These are phyloP conservation scores for Ernsta delagoae DNA, from an alignment of 2,888 invertebrate genomes.

Conservation along the genomic window DNA sequence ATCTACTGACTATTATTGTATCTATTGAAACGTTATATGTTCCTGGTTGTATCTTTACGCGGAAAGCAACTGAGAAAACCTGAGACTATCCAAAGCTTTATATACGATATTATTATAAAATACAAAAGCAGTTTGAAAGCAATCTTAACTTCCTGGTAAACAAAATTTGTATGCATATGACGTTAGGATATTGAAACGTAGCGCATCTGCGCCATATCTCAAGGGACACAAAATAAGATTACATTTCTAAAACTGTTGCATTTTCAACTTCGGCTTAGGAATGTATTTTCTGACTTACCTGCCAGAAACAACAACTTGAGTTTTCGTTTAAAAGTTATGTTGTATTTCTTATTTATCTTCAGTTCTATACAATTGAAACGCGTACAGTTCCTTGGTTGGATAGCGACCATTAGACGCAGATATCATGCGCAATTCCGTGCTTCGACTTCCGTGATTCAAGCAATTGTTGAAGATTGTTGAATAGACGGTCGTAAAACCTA, in stretches of 20 bases:
- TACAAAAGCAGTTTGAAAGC: conserved; percentile 1
- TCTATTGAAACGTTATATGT: too few relatives aligned
- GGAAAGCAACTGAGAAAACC: too few relatives aligned
- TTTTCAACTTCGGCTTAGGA: neutral
- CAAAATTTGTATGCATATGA: conserved; percentile 10
- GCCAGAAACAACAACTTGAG: neutral
- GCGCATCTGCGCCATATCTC: conserved; percentile 14
- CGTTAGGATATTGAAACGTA: conserved; percentile 7
- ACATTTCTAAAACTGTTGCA: conserved; percentile 11
- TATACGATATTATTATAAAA: neutral
- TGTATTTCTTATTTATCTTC: neutral
- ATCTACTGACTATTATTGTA: too few relatives aligned
- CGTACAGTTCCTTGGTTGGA: too few relatives aligned
- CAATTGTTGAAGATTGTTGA: too few relatives aligned
- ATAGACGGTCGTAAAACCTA: too few relatives aligned
- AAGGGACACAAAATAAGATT: conserved; percentile 2
- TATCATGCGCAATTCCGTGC: too few relatives aligned
- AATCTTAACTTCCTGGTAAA: conserved; percentile 3
- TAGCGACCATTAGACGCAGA: too few relatives aligned
- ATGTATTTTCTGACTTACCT: neutral
- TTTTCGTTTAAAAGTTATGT: neutral
- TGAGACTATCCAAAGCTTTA: neutral
- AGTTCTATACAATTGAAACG: too few relatives aligned
- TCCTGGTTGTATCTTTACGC: too few relatives aligned
- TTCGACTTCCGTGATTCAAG: too few relatives aligned